These are phyloP conservation scores for Chorisops tibialis DNA, from an alignment of 2,888 invertebrate genomes.

Conservation along the genomic window DNA sequence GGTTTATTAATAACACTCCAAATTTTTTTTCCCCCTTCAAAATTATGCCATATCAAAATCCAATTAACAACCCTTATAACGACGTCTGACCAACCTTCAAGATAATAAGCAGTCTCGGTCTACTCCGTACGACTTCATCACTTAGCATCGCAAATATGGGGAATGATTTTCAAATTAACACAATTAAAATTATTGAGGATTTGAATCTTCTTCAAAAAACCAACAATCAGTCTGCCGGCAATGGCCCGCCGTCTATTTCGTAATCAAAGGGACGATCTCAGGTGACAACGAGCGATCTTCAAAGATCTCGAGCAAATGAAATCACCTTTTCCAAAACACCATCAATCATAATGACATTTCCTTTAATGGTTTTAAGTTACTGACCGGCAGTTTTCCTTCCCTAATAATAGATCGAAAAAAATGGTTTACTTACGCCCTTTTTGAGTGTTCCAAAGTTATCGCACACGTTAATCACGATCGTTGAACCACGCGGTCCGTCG, in stretches of 20 bases:
- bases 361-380: constrained; percentile 4
- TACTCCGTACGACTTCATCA: background rate
- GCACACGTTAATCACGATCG: constrained; percentile 2
- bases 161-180: constrained; percentile 22
- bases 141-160: constrained; percentile 5
- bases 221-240: background rate
- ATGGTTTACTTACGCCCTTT: constrained; percentile 32
- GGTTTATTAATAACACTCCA: too few relatives aligned
- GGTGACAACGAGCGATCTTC: constrained; percentile 12
- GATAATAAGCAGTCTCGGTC: background rate
- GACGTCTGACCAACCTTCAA: background rate
- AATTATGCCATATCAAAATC: background rate
- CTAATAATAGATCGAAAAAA: constrained; percentile 1
- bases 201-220: background rate
- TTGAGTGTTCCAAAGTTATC: constrained; percentile 11
- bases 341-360: constrained; percentile 28
- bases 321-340: constrained; percentile 14
- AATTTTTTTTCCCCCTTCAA: too few relatives aligned
- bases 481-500: background rate
- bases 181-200: constrained; percentile 8
- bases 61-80: constrained; percentile 13
- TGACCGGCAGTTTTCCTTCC: background rate
- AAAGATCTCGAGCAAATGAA: constrained; percentile 23
- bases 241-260: too few relatives aligned
- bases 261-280: constrained; percentile 7